Percentiles rank a stretch among this genome's conserved stretches.
These are phyloP conservation scores for Drosophila barbarae DNA, from an alignment of 2,888 invertebrate species.

Conservation along the genomic window DNA sequence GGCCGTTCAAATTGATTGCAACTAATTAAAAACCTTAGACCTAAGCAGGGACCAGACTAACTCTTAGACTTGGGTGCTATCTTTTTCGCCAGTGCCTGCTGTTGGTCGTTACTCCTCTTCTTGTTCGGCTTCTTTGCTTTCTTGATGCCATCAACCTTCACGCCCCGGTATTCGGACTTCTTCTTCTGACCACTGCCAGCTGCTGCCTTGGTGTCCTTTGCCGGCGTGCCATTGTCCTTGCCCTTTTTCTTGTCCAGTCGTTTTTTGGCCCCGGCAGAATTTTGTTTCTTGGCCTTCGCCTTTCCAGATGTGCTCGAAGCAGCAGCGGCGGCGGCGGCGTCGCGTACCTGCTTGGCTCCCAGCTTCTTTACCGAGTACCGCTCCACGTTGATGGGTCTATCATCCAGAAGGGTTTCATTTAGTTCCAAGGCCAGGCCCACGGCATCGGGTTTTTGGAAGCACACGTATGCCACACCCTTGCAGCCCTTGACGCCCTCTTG, in stretches of 20 bases:
- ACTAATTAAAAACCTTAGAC: conserved; percentile 13
- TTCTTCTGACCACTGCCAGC: conserved; percentile 49
- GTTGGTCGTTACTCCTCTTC: conserved; percentile 65
- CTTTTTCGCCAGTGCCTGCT: conserved; percentile 75
- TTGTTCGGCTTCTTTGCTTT: conserved; percentile 68
- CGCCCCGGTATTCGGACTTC: conserved; percentile 76
- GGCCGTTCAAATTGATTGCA: conserved; percentile 7
- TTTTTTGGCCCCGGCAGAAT: conserved; percentile 55
- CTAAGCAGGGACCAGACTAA: conserved; percentile 15
- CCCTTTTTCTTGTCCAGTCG: conserved; percentile 51
- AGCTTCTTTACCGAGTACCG: conserved; percentile 72
- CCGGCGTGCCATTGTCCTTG: conserved; percentile 31
- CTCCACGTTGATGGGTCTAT: conserved; percentile 78
- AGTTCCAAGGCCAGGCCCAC: conserved; percentile 78
- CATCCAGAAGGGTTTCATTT: conserved; percentile 77
- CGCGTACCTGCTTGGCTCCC: conserved; percentile 68
- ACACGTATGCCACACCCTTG: conserved; percentile 78
- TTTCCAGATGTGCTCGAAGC: conserved; percentile 31
- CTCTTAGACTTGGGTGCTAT: conserved; percentile 73
- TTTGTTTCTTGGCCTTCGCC: conserved; percentile 48
- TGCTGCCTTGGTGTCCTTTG: background rate
- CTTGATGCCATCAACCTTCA: conserved; percentile 69
- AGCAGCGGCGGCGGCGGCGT: conserved; percentile 44
- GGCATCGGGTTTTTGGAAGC: conserved; percentile 76
- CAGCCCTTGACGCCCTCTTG: conserved; percentile 76